A percentile compares a stretch with the other conserved stretches of the same genome.
phyloP scores from a whole-genome alignment of 2,113 vertebrate genomes.

The Bubo blakistoni region DNA sequence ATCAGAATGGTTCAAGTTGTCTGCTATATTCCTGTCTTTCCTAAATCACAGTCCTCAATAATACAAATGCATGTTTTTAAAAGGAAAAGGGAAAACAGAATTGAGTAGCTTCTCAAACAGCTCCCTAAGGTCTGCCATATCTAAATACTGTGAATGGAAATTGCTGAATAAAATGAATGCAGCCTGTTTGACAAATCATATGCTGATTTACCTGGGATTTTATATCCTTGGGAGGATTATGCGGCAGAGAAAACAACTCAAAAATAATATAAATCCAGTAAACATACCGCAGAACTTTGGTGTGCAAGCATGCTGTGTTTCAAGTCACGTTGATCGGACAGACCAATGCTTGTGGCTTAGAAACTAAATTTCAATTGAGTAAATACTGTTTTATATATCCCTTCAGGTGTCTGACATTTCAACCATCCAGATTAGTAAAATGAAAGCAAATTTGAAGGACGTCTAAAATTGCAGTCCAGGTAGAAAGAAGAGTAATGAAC shows the following conservation, averaged over 20 bases:
- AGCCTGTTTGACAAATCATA: background rate
- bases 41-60: background rate
- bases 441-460: background rate
- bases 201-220: background rate
- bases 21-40: background rate
- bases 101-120: background rate
- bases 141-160: background rate
- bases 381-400: background rate
- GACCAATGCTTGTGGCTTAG: background rate
- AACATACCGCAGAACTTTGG: background rate
- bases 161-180: background rate
- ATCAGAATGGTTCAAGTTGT: background rate
- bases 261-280: background rate
- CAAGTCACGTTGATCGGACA: background rate
- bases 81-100: background rate
- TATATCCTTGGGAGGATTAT: background rate
- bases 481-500: background rate
- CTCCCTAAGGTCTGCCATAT: background rate
- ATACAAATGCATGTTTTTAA: background rate
- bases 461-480: background rate
- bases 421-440: background rate
- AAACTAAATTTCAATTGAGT: background rate
- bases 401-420: background rate
- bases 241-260: background rate
- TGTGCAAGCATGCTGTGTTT: background rate